Evolutionary conservation across 2,113 vertebrate genomes (phyloP).

Genomic region (Corvus cornix): DNA sequence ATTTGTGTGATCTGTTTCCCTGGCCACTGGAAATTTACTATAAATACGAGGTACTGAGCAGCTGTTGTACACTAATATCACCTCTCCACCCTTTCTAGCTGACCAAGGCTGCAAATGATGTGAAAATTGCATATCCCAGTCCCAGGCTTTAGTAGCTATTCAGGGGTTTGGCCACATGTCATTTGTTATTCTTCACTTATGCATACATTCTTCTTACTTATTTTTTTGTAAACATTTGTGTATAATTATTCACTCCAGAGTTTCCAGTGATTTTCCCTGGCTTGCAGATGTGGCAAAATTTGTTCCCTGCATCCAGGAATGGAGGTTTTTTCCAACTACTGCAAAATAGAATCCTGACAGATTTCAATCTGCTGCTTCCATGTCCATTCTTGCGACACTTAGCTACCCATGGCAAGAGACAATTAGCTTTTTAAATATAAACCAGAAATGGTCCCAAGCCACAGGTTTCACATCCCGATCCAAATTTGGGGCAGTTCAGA

Average conservation of each 20-base stretch:
- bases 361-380: constrained; percentile 12
- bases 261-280: constrained; percentile 53
- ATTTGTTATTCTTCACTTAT: constrained; percentile 53
- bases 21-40: constrained; percentile 42
- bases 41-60: constrained; percentile 33
- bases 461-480: constrained; percentile 37
- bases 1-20: background rate
- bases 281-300: constrained; percentile 16
- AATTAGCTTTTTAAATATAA: constrained; percentile 45
- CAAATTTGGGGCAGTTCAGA: constrained; percentile 37
- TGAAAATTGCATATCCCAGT: constrained; percentile 41
- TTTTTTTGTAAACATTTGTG: constrained; percentile 59
- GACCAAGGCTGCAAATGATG: constrained; percentile 36
- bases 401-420: constrained; percentile 24
- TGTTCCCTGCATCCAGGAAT: background rate
- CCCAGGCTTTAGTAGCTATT: constrained; percentile 6
- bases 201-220: constrained; percentile 41
- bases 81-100: background rate
- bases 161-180: constrained; percentile 21
- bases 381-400: background rate
- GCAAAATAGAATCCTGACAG: constrained; percentile 9
- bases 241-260: constrained; percentile 53
- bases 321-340: background rate
- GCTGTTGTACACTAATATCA: background rate
- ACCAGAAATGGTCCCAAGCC: constrained; percentile 45